These are phyloP conservation scores for Cydia amplana DNA, from an alignment of 1,140 invertebrate species.

Conservation along the genomic window DNA sequence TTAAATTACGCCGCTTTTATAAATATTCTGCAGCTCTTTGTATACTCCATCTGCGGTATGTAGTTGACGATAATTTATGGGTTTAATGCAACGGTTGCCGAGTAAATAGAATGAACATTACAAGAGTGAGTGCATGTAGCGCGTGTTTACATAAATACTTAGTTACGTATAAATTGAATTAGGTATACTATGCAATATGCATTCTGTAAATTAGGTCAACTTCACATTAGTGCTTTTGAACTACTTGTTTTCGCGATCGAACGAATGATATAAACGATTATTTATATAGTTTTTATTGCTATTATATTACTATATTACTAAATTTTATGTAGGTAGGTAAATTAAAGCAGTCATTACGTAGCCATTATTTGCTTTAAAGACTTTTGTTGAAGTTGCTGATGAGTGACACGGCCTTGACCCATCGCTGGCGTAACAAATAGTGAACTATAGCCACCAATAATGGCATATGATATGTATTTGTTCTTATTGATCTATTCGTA, in stretches of 20 bases:
- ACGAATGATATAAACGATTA: background rate
- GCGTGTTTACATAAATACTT: background rate
- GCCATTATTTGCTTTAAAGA: too few species aligned
- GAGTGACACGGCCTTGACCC: too few species aligned
- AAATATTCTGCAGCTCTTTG: conserved; percentile 59
- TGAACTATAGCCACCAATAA: too few species aligned
- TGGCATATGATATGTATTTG: too few species aligned
- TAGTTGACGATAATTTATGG: conserved; percentile 29
- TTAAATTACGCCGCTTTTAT: conserved; percentile 76
- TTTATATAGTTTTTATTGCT: background rate
- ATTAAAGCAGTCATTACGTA: too few species aligned
- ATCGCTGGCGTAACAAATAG: too few species aligned
- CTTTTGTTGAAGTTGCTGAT: too few species aligned
- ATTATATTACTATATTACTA: background rate
- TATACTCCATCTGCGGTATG: conserved; percentile 35
- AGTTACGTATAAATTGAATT: background rate
- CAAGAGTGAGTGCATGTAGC: conserved; percentile 4
- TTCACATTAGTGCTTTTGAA: background rate
- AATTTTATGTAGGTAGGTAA: too few species aligned
- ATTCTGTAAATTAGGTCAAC: background rate
- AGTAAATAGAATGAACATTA: conserved; percentile 16
- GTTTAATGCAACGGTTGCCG: conserved; percentile 24
- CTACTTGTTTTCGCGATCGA: background rate
- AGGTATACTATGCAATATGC: background rate
- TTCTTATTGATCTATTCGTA: too few species aligned